These are phyloP conservation scores for Ophioderma brevispina DNA, from an alignment of 35 echinoderm and acorn worm species.

Conservation along the genomic window DNA sequence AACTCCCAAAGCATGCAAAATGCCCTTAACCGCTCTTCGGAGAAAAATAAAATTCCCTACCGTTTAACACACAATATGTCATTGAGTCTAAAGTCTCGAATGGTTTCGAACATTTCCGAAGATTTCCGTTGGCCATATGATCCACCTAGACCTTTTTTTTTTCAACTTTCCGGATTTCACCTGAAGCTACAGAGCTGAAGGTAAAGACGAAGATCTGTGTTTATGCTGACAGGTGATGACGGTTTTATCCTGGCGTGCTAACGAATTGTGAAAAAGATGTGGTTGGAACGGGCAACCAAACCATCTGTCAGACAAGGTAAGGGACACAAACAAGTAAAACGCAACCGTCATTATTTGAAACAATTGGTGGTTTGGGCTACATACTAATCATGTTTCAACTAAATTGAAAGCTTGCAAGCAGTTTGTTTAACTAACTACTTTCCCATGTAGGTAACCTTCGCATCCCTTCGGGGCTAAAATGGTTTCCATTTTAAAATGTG, in stretches of 20 bases:
- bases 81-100: conserved; percentile 62
- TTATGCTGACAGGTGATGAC: conserved; percentile 81
- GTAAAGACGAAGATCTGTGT: conserved; percentile 63
- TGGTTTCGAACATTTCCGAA: not conserved
- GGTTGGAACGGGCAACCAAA: conserved; percentile 64
- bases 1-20: conserved; percentile 51
- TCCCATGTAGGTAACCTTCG: too few relatives aligned
- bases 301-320: conserved; percentile 87
- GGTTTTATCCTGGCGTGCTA: conserved; percentile 72
- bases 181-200: conserved; percentile 37
- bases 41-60: conserved; percentile 39
- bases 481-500: too few relatives aligned
- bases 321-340: too few relatives aligned
- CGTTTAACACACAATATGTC: conserved; percentile 79
- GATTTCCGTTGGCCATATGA: conserved; percentile 59
- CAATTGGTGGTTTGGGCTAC: too few relatives aligned
- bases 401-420: too few relatives aligned
- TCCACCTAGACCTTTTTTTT: conserved; percentile 66
- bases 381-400: too few relatives aligned
- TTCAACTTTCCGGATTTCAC: conserved; percentile 77
- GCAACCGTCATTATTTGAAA: too few relatives aligned
- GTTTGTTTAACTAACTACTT: too few relatives aligned
- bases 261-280: conserved; percentile 52
- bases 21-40: conserved; percentile 46
- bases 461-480: too few relatives aligned